A percentile compares a stretch with the other conserved stretches of the same genome.
Conservation (phyloP, 2,888 invertebrate genomes). For the Trachelus iudaicus region DNA sequence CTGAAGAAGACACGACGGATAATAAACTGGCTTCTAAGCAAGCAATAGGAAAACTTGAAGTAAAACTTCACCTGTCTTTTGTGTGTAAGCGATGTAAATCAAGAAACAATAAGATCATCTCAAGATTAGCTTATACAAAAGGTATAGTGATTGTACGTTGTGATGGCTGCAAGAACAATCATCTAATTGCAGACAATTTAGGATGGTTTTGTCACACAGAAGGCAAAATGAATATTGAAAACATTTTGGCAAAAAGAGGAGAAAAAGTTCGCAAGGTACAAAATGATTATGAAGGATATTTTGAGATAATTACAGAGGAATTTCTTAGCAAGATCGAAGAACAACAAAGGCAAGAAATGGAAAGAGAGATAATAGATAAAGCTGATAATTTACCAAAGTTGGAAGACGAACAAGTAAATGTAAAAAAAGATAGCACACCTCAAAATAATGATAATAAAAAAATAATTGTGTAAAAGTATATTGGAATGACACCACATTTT, state of each 20-base stretch:
- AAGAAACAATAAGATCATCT: constrained; percentile 82
- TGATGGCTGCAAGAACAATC: constrained; percentile 87
- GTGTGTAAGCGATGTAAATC: constrained; percentile 91
- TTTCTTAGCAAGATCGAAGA: constrained; percentile 34
- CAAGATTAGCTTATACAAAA: constrained; percentile 85
- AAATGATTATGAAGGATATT: constrained; percentile 66
- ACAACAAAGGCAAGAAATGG: not conserved
- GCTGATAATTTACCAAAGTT: constrained; percentile 20
- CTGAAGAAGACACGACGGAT: not conserved
- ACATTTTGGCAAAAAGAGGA: constrained; percentile 87
- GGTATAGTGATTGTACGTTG: constrained; percentile 95
- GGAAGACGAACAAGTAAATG: constrained; percentile 13
- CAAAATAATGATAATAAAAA: not conserved
- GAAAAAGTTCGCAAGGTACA: constrained; percentile 75
- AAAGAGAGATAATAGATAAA: constrained; percentile 14
- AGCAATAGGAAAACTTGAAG: constrained; percentile 61
- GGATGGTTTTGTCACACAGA: constrained; percentile 89
- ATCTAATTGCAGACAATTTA: constrained; percentile 95
- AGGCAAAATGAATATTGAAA: constrained; percentile 85
- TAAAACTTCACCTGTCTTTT: constrained; percentile 79
- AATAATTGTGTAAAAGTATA: constrained; percentile 27
- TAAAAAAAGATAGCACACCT: constrained; percentile 6
- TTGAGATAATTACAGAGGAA: constrained; percentile 68
- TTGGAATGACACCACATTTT: not conserved
- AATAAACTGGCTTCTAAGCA: not conserved